Conservation (phyloP, 1,140 invertebrate genomes). For the Leptinotarsa undecemlineata region DNA sequence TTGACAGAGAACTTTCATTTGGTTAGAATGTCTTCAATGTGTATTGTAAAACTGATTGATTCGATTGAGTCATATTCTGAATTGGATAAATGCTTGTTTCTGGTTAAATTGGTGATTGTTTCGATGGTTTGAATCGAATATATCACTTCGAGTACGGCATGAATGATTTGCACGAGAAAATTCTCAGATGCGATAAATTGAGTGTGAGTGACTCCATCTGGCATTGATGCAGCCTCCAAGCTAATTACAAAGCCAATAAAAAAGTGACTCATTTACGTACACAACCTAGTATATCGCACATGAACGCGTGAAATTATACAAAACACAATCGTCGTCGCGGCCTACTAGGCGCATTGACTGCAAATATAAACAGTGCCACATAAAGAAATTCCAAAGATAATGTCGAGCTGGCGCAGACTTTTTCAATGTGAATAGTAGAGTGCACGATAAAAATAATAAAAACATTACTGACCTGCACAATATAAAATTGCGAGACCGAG, state of each 20-base stretch:
- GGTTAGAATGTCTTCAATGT: too few relatives aligned
- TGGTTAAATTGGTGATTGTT: too few relatives aligned
- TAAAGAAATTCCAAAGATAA: slow-evolving; percentile 35
- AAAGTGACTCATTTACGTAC: slow-evolving; percentile 18
- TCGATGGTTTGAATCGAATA: too few relatives aligned
- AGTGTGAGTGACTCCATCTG: not conserved
- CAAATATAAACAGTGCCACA: slow-evolving; percentile 30
- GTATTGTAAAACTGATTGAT: too few relatives aligned
- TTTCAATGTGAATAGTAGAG: slow-evolving; percentile 40
- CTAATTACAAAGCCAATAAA: slow-evolving; percentile 19
- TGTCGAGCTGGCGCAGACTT: slow-evolving; percentile 29
- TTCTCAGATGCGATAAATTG: not conserved
- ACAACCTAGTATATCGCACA: slow-evolving; percentile 16
- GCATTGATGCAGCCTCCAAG: not conserved
- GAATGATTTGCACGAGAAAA: not conserved
- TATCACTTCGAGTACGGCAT: too few relatives aligned
- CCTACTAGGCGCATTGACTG: slow-evolving; percentile 28
- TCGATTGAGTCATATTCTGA: too few relatives aligned
- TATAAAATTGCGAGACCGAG: slow-evolving; percentile 43
- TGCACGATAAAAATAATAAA: slow-evolving; percentile 45
- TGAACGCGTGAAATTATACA: slow-evolving; percentile 27
- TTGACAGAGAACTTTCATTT: too few relatives aligned
- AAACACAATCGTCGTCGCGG: slow-evolving; percentile 15
- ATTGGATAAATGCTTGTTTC: too few relatives aligned
- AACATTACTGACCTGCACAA: slow-evolving; percentile 48